These are phyloP conservation scores for Cuculus canorus DNA, from an alignment of 2,797 vertebrate genomes.

Conservation along the genomic window DNA sequence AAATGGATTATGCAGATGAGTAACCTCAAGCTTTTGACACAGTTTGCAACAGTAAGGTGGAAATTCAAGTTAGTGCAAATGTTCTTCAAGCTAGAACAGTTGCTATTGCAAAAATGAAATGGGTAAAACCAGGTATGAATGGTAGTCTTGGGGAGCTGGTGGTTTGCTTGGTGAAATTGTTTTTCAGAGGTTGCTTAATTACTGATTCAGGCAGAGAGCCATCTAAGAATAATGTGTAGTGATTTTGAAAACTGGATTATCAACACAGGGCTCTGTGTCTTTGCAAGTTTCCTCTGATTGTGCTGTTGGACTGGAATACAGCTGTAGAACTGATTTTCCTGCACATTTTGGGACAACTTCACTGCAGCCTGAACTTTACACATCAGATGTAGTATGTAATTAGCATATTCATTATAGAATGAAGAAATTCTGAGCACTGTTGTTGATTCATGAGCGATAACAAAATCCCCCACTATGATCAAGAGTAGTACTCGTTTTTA, in stretches of 20 bases:
- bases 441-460: neutral
- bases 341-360: neutral
- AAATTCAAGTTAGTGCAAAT: constrained; percentile 16
- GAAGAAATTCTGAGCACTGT: neutral
- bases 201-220: neutral
- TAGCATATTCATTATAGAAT: neutral
- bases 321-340: neutral
- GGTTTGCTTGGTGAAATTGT: neutral
- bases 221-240: neutral
- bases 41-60: neutral
- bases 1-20: neutral
- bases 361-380: neutral
- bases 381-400: neutral
- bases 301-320: neutral
- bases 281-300: neutral
- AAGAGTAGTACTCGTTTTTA: neutral
- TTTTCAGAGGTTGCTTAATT: neutral
- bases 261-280: neutral
- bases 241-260: neutral
- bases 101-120: neutral
- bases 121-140: neutral
- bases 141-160: neutral
- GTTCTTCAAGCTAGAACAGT: neutral
- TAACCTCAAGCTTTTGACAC: neutral
- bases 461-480: neutral